Conservation (phyloP, 2,797 vertebrate genomes). For the Sardinella longiceps region DNA sequence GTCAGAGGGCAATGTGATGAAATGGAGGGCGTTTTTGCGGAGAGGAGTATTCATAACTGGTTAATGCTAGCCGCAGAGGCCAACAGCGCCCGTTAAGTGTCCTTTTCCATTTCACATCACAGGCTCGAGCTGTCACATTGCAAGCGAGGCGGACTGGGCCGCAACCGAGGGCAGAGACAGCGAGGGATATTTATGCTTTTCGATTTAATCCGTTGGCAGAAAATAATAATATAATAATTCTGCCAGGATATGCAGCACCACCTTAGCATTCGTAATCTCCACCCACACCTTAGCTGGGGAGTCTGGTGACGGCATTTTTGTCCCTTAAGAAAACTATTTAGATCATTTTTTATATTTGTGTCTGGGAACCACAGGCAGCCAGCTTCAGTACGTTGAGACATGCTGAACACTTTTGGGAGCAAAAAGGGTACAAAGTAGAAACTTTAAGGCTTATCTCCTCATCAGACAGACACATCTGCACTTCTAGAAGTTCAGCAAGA, state of each 20-base stretch:
- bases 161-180: slow-evolving; percentile 39
- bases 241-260: slow-evolving; percentile 34
- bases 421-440: neutral
- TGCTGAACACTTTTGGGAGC: neutral
- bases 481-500: neutral
- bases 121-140: slow-evolving; percentile 53
- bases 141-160: slow-evolving; percentile 26
- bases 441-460: neutral
- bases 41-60: slow-evolving; percentile 45
- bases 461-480: neutral
- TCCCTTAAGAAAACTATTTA: neutral
- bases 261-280: neutral
- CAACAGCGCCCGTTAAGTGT: slow-evolving; percentile 53
- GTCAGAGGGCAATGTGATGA: slow-evolving; percentile 55
- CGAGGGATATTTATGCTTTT: slow-evolving; percentile 51
- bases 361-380: neutral
- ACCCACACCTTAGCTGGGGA: neutral
- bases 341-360: slow-evolving; percentile 11
- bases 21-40: slow-evolving; percentile 42
- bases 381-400: neutral
- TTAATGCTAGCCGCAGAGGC: slow-evolving; percentile 49
- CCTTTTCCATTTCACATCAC: slow-evolving; percentile 50
- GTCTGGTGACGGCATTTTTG: neutral
- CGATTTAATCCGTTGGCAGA: slow-evolving; percentile 55
- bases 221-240: slow-evolving; percentile 39